These are phyloP conservation scores for Thalassophryne amazonica DNA, from an alignment of 2,797 vertebrate genomes.

Conservation along the genomic window DNA sequence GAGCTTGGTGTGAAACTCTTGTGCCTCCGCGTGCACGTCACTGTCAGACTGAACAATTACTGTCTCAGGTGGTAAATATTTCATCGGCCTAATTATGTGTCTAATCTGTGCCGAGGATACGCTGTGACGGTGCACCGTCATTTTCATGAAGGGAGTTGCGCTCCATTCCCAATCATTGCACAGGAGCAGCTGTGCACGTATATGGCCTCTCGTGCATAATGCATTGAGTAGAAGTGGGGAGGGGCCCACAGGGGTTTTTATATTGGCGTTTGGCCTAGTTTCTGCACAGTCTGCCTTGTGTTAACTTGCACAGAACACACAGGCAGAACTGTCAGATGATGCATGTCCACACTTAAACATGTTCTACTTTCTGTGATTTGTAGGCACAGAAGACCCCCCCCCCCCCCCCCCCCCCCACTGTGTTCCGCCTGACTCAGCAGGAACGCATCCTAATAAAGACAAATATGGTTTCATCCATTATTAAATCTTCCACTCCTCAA, in stretches of 20 bases:
- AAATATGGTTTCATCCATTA: too few relatives aligned
- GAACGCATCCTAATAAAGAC: too few relatives aligned
- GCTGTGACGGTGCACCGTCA: conserved; percentile 7
- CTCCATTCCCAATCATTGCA: conserved; percentile 3
- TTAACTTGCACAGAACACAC: too few relatives aligned
- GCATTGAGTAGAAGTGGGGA: conserved; percentile 27
- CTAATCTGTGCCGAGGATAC: conserved; percentile 40
- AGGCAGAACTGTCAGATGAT: too few relatives aligned
- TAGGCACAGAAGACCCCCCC: too few relatives aligned
- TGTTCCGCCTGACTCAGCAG: too few relatives aligned
- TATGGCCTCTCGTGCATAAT: conserved; percentile 37
- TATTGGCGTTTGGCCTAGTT: conserved; percentile 32
- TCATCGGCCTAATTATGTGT: conserved; percentile 25
- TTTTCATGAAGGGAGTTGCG: conserved; percentile 33
- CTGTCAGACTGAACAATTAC: conserved; percentile 8
- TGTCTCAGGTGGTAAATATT: conserved; percentile 19
- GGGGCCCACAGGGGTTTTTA: conserved; percentile 3
- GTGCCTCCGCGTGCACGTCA: neutral
- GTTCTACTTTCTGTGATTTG: too few relatives aligned
- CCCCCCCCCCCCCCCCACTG: too few relatives aligned
- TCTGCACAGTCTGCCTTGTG: conserved; percentile 12
- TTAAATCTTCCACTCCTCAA: too few relatives aligned
- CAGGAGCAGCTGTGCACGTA: conserved; percentile 2
- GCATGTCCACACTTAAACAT: too few relatives aligned
- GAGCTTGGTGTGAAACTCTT: neutral